These are phyloP conservation scores for Hyla sarda DNA, from an alignment of 2,113 vertebrate genomes.

Conservation along the genomic window DNA sequence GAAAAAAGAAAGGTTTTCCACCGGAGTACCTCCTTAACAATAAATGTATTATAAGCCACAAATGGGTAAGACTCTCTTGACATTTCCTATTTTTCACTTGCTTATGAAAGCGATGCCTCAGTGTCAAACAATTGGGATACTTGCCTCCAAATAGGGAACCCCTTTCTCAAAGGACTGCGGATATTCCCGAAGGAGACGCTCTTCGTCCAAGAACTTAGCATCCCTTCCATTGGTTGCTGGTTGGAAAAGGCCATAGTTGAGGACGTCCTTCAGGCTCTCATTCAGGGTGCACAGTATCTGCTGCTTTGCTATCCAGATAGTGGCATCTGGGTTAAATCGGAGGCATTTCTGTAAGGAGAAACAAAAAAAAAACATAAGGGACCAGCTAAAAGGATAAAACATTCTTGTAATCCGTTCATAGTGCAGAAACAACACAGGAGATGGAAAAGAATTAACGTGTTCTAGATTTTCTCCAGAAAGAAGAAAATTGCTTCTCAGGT, in stretches of 20 bases:
- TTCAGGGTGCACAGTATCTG: conserved; percentile 91
- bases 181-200: conserved; percentile 86
- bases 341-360: conserved; percentile 92
- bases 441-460: too few relatives aligned
- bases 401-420: too few relatives aligned
- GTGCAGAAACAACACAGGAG: too few relatives aligned
- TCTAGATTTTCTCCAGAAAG: too few relatives aligned
- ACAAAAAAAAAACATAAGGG: conserved; percentile 21
- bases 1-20: too few relatives aligned
- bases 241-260: conserved; percentile 94
- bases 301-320: conserved; percentile 93
- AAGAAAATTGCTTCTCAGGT: not conserved
- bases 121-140: not conserved
- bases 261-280: conserved; percentile 87
- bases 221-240: conserved; percentile 89
- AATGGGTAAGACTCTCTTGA: too few relatives aligned
- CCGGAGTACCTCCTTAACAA: too few relatives aligned
- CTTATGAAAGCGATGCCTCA: not conserved
- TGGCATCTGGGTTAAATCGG: conserved; percentile 89
- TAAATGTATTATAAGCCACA: too few relatives aligned
- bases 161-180: conserved; percentile 94
- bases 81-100: not conserved
- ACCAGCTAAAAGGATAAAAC: not conserved
- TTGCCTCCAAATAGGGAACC: conserved; percentile 89
- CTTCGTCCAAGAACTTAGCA: conserved; percentile 92